Base-by-base conservation (phyloP, 2,797 vertebrate species). In the Sebastes oblongus region DNA sequence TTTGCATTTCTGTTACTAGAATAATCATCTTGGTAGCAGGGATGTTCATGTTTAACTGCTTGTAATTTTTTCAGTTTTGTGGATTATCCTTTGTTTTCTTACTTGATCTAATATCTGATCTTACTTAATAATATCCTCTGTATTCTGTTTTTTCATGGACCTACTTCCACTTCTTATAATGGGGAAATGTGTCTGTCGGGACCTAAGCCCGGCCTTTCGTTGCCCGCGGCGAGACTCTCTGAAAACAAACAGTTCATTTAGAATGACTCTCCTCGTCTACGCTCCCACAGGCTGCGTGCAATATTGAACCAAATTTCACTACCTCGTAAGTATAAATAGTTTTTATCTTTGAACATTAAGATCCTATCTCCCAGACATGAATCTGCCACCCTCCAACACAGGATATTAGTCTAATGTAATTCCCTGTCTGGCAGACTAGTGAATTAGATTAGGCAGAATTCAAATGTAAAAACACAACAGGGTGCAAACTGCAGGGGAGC, bases 211-310 rank as follows among this genome's bases (percentile, higher is more conserved):
- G 65, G 32, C 42, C 30, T 77, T 39, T 68, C 5, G 8, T 64
- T 29, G 65, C 81, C 78, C 30, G 6, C 54, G 55, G 86, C 66
- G 46, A 80, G 66, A 78, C 27, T 79, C 64, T 36, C 25, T 54
- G 30, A 89, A 88, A 84, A 84, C 61, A 81, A 88, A 87, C 60
- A 80, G 42, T 81, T 80, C 3, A 85, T 85, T 82, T 50, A 56
- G 29, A 75, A 60, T 62, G 52, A 64, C 24, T 64, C 36, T 71
- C 39, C 46, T 64, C 22, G 9, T 55, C 75, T 69, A 70, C 10
- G 8, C 50, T 88, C 74, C 34, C 62, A 70, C 50, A 74, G 39
- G 34, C 42, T 74, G 13, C 8, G 29, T 50, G 22, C n/a, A 34
- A 36, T 46, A 78, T 62, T 75, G 71, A 64, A 58, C 29, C 55